These are phyloP conservation scores for Abscondita cerata DNA, from an alignment of 2,888 invertebrate genomes.

Conservation along the genomic window DNA sequence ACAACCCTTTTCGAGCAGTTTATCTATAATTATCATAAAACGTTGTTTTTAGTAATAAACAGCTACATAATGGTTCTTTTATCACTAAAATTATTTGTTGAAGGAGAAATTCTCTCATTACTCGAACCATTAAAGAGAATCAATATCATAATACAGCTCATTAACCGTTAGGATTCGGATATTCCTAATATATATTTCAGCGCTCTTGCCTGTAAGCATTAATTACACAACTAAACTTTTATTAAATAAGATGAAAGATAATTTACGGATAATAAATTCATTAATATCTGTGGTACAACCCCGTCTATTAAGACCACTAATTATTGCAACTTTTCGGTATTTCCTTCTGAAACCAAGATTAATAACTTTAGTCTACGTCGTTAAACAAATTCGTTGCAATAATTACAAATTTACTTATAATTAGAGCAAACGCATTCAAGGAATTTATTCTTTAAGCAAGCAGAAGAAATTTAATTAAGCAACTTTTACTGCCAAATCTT, in stretches of 20 bases:
- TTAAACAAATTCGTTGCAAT: too few relatives aligned
- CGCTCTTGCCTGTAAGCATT: slow-evolving; percentile 11
- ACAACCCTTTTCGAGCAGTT: too few relatives aligned
- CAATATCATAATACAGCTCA: slow-evolving; percentile 34
- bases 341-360: too few relatives aligned
- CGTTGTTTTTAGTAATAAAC: slow-evolving; percentile 19
- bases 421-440: too few relatives aligned
- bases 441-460: too few relatives aligned
- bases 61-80: slow-evolving; percentile 31
- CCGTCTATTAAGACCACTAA: too few relatives aligned
- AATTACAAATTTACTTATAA: too few relatives aligned
- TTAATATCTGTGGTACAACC: too few relatives aligned
- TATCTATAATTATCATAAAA: slow-evolving; percentile 24
- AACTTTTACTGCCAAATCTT: too few relatives aligned
- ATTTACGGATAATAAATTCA: background rate
- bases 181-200: slow-evolving; percentile 19
- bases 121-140: slow-evolving; percentile 31
- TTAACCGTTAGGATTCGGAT: slow-evolving; percentile 25
- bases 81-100: slow-evolving; percentile 31
- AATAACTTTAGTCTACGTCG: too few relatives aligned
- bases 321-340: too few relatives aligned
- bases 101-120: slow-evolving; percentile 29
- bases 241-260: background rate
- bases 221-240: slow-evolving; percentile 24
- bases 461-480: too few relatives aligned